These are phyloP conservation scores for Fabriciana adippe DNA, from an alignment of 2,888 invertebrate species.

Conservation along the genomic window DNA sequence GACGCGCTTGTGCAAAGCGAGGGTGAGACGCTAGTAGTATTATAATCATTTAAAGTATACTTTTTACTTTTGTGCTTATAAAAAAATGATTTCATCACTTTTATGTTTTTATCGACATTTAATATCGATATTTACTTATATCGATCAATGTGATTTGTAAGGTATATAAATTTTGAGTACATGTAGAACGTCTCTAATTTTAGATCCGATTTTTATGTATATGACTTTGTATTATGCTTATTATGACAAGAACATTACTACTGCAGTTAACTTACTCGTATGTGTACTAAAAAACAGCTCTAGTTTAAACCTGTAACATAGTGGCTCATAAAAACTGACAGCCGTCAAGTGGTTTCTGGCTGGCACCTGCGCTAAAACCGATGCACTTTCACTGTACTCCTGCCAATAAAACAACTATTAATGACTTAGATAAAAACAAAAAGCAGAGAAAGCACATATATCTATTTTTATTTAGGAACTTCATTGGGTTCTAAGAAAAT, in stretches of 20 bases:
- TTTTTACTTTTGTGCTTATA: too few relatives aligned
- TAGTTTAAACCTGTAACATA: constrained; percentile 14
- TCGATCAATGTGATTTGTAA: too few relatives aligned
- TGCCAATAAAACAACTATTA: constrained; percentile 31
- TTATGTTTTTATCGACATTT: too few relatives aligned
- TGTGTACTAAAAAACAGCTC: neutral
- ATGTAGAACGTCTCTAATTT: neutral
- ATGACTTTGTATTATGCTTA: neutral
- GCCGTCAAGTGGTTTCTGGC: constrained; percentile 21
- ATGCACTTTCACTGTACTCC: constrained; percentile 34
- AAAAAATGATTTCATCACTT: too few relatives aligned
- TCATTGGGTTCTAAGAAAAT: constrained; percentile 10
- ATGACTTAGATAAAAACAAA: constrained; percentile 29
- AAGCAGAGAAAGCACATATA: constrained; percentile 30
- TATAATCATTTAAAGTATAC: too few relatives aligned
- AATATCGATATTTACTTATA: too few relatives aligned
- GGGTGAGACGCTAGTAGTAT: too few relatives aligned
- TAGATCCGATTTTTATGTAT: neutral
- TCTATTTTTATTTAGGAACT: constrained; percentile 26
- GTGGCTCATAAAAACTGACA: constrained; percentile 25
- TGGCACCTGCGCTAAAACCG: constrained; percentile 25
- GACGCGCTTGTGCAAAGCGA: too few relatives aligned
- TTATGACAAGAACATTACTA: too few relatives aligned
- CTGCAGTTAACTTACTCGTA: neutral
- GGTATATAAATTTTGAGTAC: too few relatives aligned